Conservation (phyloP, 2,113 vertebrate genomes). For the Anguilla rostrata region DNA sequence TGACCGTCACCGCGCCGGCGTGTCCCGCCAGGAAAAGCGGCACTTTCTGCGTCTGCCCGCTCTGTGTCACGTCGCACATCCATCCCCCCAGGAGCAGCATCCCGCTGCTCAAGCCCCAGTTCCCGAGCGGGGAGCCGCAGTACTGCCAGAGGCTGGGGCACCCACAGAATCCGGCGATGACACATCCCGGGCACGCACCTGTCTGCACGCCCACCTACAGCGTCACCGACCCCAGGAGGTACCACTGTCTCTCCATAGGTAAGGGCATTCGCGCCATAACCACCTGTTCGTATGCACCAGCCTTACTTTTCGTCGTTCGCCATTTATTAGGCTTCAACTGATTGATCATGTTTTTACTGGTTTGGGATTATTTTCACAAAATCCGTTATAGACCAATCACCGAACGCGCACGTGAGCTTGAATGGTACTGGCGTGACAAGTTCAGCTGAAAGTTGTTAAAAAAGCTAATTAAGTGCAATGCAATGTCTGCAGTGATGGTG, state of each 20-base stretch:
- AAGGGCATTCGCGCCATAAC: conserved; percentile 53
- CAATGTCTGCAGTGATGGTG: neutral
- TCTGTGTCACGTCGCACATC: conserved; percentile 95
- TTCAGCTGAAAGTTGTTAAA: neutral
- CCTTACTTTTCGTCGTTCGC: neutral
- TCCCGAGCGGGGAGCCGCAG: conserved; percentile 75
- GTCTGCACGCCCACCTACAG: conserved; percentile 88
- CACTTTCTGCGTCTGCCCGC: conserved; percentile 91
- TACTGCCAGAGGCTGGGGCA: conserved; percentile 84
- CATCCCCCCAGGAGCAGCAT: conserved; percentile 79
- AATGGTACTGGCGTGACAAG: too few relatives aligned
- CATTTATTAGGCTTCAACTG: neutral
- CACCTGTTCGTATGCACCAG: conserved; percentile 33
- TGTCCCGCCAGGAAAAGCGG: conserved; percentile 91
- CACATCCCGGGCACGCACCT: conserved; percentile 84
- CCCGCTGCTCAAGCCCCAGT: conserved; percentile 86
- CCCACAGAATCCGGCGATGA: conserved; percentile 69
- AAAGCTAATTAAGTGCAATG: neutral
- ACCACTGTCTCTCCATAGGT: conserved; percentile 94
- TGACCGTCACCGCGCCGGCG: conserved; percentile 82
- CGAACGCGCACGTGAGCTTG: too few relatives aligned
- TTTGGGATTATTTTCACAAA: too few relatives aligned
- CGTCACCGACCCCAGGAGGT: conserved; percentile 90
- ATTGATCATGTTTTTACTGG: too few relatives aligned
- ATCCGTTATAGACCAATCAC: too few relatives aligned